Conservation (phyloP, 2,888 invertebrate genomes). For the Drosophila kambysellisi region DNA sequence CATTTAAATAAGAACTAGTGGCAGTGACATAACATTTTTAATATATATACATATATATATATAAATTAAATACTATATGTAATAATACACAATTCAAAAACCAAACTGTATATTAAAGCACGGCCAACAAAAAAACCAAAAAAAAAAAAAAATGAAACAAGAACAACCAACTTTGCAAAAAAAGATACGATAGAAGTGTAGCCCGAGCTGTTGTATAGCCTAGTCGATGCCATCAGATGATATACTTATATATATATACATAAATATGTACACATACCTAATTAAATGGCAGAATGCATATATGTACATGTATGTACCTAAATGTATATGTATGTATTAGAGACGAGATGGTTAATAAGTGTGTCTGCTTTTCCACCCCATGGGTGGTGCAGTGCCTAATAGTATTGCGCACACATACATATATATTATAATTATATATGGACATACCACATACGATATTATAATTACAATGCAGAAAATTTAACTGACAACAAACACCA, state of each 20-base stretch:
- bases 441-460: constrained; percentile 45
- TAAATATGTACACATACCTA: constrained; percentile 13
- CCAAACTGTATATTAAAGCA: constrained; percentile 55
- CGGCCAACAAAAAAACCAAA: constrained; percentile 34
- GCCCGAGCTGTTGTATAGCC: constrained; percentile 36
- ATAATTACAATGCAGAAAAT: constrained; percentile 44
- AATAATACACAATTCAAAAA: constrained; percentile 7
- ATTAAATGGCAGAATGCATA: constrained; percentile 17
- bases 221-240: constrained; percentile 53
- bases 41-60: constrained; percentile 42
- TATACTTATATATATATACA: constrained; percentile 20
- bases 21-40: constrained; percentile 72
- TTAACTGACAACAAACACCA: constrained; percentile 48
- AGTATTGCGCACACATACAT: constrained; percentile 54
- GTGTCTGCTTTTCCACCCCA: constrained; percentile 75
- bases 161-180: constrained; percentile 9
- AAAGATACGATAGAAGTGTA: constrained; percentile 7
- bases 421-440: constrained; percentile 44
- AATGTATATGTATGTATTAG: constrained; percentile 15
- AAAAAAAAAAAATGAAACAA: constrained; percentile 8
- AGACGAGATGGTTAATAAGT: constrained; percentile 47
- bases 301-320: not conserved
- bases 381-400: constrained; percentile 65
- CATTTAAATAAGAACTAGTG: constrained; percentile 66
- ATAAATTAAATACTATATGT: constrained; percentile 18